Conservation (phyloP, 2,888 invertebrate genomes). For the Deilephila porcellus region DNA sequence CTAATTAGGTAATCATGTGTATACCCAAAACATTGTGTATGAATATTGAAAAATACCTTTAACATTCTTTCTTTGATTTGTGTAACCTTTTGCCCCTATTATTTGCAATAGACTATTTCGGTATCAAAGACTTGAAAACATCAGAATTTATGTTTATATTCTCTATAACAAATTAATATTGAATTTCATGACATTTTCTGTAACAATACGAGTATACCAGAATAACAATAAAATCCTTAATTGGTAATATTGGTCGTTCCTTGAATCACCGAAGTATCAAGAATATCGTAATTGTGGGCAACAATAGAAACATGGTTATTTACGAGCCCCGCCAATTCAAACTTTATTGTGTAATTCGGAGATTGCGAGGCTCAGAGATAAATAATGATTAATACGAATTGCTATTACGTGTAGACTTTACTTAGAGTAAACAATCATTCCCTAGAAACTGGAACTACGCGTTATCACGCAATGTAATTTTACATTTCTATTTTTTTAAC, state of each 20-base stretch:
- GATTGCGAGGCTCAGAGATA: neutral
- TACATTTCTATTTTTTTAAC: neutral
- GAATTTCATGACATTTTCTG: too few species aligned
- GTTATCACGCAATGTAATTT: neutral
- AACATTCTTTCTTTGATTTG: too few species aligned
- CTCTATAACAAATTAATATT: too few species aligned
- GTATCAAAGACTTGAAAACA: too few species aligned
- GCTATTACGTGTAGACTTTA: neutral
- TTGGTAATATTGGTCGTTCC: neutral
- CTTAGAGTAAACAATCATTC: neutral
- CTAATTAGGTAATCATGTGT: too few species aligned
- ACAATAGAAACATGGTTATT: conserved; percentile 21
- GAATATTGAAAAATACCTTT: too few species aligned
- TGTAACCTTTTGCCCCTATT: too few species aligned
- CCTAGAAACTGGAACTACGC: neutral
- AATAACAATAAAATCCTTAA: neutral
- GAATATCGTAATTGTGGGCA: conserved; percentile 11
- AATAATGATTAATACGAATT: conserved; percentile 17
- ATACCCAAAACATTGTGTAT: too few species aligned
- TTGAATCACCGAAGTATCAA: neutral
- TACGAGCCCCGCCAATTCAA: conserved; percentile 15
- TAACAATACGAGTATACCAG: neutral
- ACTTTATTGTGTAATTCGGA: conserved; percentile 21
- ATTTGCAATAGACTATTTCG: too few species aligned
- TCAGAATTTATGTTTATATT: too few species aligned